Evolutionary conservation across 23 tunicate genomes (phyloP).

Genomic region (Diplosoma virens): DNA sequence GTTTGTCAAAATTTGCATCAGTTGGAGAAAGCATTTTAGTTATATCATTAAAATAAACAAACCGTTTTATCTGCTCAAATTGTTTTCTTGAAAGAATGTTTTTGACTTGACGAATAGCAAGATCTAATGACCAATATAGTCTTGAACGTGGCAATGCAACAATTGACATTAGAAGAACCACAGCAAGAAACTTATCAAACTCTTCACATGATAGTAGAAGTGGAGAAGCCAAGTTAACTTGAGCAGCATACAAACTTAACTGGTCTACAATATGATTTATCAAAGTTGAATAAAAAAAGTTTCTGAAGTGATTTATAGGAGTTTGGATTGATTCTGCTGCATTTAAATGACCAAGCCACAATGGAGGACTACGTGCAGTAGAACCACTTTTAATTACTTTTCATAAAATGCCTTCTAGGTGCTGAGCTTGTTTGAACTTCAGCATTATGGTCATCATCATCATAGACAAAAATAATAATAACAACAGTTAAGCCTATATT

Average conservation of each 20-base stretch:
- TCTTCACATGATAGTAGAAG: not conserved
- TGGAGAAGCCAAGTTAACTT: not conserved
- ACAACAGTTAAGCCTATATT: too few relatives aligned
- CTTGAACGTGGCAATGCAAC: not conserved
- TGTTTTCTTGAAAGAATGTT: conserved; percentile 1
- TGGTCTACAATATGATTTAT: conserved; percentile 2
- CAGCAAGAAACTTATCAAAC: not conserved
- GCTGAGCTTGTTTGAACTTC: too few relatives aligned
- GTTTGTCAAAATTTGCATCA: conserved; percentile 6
- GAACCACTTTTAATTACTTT: not conserved
- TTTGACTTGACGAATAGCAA: not conserved
- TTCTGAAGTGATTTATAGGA: not conserved
- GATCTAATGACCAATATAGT: conserved; percentile 2
- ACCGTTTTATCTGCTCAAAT: conserved; percentile 8
- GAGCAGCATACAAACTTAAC: conserved; percentile 9
- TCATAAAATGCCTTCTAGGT: too few relatives aligned
- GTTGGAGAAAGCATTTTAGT: not conserved
- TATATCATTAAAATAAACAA: not conserved
- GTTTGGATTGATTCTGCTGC: not conserved
- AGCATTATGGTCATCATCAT: too few relatives aligned
- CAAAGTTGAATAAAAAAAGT: not conserved
- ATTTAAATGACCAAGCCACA: not conserved
- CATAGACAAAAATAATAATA: too few relatives aligned
- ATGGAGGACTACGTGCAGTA: conserved; percentile 1
- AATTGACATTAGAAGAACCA: not conserved